Evolutionary conservation across 2,797 vertebrate species (phyloP).

Genomic region (Heteromormyrus szaboi): DNA sequence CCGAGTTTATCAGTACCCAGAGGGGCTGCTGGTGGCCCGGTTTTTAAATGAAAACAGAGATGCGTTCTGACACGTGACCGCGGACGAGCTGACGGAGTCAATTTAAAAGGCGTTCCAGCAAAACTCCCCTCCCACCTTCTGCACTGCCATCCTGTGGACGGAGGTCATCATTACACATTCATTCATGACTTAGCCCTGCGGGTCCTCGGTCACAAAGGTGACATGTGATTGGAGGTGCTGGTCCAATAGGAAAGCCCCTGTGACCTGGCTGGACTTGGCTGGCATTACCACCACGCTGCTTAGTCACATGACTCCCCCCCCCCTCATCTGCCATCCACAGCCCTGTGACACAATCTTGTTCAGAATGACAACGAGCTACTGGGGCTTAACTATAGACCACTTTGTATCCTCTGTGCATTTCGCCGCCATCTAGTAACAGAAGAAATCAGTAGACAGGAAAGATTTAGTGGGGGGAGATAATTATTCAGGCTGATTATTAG

Average conservation of each 20-base stretch:
- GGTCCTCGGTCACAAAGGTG: background rate
- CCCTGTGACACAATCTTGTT: background rate
- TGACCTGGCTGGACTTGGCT: background rate
- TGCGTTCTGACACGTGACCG: background rate
- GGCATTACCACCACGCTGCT: background rate
- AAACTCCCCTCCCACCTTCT: background rate
- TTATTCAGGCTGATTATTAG: slow-evolving; percentile 45
- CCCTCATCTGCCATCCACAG: background rate
- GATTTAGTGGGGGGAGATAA: slow-evolving; percentile 32
- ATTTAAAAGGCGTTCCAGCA: background rate
- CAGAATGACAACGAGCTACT: slow-evolving; percentile 18
- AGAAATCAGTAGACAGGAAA: slow-evolving; percentile 21
- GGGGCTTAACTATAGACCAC: background rate
- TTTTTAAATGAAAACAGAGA: background rate
- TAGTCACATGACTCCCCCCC: background rate
- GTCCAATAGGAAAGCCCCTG: background rate
- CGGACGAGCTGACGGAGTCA: background rate
- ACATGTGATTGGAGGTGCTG: background rate
- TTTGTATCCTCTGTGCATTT: slow-evolving; percentile 5
- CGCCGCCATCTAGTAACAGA: slow-evolving; percentile 9
- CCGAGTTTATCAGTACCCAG: background rate
- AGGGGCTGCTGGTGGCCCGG: background rate
- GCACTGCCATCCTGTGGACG: background rate
- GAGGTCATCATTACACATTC: background rate
- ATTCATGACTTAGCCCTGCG: background rate